phyloP scores from a whole-genome alignment of 2,113 vertebrate genomes.

The Nettapus auritus region DNA sequence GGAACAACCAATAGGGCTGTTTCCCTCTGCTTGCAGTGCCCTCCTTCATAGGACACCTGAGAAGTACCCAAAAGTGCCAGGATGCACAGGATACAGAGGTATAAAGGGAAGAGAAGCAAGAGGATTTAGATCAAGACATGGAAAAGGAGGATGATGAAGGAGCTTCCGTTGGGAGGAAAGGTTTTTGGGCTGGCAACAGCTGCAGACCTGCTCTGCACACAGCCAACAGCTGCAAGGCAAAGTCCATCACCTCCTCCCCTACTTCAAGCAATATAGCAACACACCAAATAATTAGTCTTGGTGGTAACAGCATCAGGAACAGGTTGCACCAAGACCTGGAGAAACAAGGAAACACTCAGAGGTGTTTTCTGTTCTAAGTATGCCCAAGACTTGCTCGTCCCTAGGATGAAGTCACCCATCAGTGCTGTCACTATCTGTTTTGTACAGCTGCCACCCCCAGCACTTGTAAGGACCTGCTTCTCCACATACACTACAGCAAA shows the following conservation, averaged over 20 bases:
- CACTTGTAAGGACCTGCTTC: neutral
- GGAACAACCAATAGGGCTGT: neutral
- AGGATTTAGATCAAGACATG: neutral
- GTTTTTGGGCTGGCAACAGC: neutral
- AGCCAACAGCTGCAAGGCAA: neutral
- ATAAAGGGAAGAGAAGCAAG: neutral
- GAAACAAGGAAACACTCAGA: accelerated
- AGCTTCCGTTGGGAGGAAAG: neutral
- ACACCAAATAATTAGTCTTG: neutral
- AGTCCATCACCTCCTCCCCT: neutral
- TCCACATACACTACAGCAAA: accelerated
- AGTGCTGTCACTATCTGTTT: neutral
- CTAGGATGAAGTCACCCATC: accelerated
- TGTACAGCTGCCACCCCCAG: neutral
- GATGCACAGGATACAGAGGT: neutral
- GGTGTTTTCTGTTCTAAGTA: neutral
- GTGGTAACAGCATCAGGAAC: neutral
- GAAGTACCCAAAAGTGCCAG: accelerated
- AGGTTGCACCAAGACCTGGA: neutral
- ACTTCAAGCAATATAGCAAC: neutral
- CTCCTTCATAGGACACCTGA: accelerated
- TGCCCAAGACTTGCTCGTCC: neutral
- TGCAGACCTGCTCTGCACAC: neutral
- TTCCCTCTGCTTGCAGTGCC: neutral
- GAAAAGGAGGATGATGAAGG: neutral